Evolutionary conservation across 2,888 invertebrate species (phyloP).

Genomic region (Neoaliturus tenellus): DNA sequence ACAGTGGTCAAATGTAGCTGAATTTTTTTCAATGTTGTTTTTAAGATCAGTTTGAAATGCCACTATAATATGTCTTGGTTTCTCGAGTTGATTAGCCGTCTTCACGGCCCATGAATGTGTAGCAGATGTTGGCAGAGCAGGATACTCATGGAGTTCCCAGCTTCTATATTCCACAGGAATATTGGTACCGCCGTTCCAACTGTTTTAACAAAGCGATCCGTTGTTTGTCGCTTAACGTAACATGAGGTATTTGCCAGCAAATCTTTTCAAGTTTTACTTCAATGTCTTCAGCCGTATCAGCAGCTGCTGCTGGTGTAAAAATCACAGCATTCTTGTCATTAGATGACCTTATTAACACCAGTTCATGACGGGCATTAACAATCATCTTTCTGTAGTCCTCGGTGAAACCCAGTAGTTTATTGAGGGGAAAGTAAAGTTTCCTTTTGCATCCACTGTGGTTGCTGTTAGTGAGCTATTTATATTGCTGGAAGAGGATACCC

Average conservation of each 20-base stretch:
- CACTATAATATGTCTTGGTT: too few species aligned
- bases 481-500: slow-evolving; percentile 54
- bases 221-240: slow-evolving; percentile 65
- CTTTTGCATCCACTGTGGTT: slow-evolving; percentile 57
- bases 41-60: slow-evolving; percentile 71
- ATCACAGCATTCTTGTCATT: slow-evolving; percentile 67
- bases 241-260: slow-evolving; percentile 64
- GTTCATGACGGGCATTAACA: slow-evolving; percentile 71
- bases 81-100: slow-evolving; percentile 69
- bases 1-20: slow-evolving; percentile 36
- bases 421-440: slow-evolving; percentile 69
- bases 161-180: slow-evolving; percentile 68
- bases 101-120: slow-evolving; percentile 69
- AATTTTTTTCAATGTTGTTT: slow-evolving; percentile 65
- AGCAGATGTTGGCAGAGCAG: slow-evolving; percentile 68
- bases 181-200: slow-evolving; percentile 52
- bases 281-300: slow-evolving; percentile 44
- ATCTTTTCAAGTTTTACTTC: slow-evolving; percentile 63
- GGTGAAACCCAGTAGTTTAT: slow-evolving; percentile 69
- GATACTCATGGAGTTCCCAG: slow-evolving; percentile 71
- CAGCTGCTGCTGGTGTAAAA: not conserved
- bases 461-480: too few species aligned
- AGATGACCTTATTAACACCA: slow-evolving; percentile 67
- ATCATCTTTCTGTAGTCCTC: slow-evolving; percentile 71
- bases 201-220: slow-evolving; percentile 65